Conservation (phyloP, 2,888 invertebrate species). For the Julus scanicus region DNA sequence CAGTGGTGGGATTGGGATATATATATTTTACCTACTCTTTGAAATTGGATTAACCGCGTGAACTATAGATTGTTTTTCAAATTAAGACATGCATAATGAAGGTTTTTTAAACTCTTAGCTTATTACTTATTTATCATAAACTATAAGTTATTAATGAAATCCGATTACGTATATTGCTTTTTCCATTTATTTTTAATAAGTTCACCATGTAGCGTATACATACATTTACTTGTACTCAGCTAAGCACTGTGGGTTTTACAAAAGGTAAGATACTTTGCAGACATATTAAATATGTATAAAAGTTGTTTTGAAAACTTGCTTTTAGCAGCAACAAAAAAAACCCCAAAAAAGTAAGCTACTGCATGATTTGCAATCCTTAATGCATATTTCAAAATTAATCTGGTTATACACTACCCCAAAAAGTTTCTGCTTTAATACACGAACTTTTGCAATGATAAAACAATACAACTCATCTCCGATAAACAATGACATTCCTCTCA, state of each 20-base stretch:
- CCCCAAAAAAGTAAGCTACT: neutral
- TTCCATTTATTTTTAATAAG: neutral
- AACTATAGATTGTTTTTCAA: slow-evolving; percentile 10
- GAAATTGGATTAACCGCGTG: neutral
- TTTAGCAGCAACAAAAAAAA: neutral
- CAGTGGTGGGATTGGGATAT: neutral
- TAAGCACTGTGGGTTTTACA: neutral
- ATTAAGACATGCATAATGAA: neutral
- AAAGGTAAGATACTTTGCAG: neutral
- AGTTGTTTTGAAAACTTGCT: neutral
- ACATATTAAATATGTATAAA: neutral
- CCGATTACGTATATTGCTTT: neutral
- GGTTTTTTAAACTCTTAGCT: neutral
- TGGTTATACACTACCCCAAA: neutral
- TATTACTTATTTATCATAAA: neutral
- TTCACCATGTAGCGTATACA: neutral
- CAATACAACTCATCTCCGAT: neutral
- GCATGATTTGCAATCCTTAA: neutral
- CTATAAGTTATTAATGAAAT: neutral
- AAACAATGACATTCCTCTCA: neutral
- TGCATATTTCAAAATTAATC: neutral
- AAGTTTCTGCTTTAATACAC: neutral
- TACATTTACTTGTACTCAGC: neutral
- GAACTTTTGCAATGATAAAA: neutral
- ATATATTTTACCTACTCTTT: neutral